phyloP scores from a whole-genome alignment of 2,113 vertebrate genomes.

The Callaeas wilsoni region DNA sequence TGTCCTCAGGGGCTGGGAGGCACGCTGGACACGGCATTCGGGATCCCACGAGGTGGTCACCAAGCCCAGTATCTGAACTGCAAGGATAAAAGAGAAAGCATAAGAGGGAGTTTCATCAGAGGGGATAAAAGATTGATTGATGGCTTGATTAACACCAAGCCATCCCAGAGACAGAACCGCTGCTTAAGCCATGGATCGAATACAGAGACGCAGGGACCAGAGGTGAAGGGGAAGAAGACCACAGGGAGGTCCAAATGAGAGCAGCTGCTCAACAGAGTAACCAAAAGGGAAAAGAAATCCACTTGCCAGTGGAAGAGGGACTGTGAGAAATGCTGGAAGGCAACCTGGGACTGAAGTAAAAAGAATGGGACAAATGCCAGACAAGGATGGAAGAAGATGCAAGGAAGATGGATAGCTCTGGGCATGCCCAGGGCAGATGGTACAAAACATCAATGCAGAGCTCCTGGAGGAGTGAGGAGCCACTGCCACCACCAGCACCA shows the following conservation, averaged over 20 bases:
- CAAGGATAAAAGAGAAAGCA: neutral
- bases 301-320: neutral
- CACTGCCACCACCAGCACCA: neutral
- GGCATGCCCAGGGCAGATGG: neutral
- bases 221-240: neutral
- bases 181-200: neutral
- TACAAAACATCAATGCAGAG: neutral
- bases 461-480: neutral
- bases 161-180: neutral
- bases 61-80: constrained; percentile 24
- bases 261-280: neutral
- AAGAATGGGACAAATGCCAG: neutral
- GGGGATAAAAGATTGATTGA: neutral
- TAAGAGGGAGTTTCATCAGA: neutral
- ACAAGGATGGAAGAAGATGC: neutral
- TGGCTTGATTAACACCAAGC: neutral
- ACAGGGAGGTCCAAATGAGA: neutral
- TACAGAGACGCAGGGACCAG: neutral
- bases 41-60: neutral
- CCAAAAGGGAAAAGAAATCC: neutral
- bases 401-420: neutral
- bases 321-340: neutral
- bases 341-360: neutral
- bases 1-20: neutral
- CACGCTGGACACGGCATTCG: neutral